Evolutionary conservation across 1,140 invertebrate genomes (phyloP).

Genomic region (Sarcophaga bullata): DNA sequence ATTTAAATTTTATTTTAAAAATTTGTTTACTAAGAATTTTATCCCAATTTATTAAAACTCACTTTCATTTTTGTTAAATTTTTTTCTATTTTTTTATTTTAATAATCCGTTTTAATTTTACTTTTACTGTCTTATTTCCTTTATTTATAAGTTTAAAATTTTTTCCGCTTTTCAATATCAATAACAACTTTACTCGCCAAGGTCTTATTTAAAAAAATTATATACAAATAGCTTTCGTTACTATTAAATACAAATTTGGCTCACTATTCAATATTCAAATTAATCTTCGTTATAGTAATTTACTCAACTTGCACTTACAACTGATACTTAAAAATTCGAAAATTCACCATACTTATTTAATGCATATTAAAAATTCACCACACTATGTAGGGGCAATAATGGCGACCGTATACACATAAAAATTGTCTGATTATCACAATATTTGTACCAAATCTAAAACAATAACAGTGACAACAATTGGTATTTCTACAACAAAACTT

Average conservation of each 20-base stretch:
- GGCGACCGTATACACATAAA: background rate
- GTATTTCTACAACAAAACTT: background rate
- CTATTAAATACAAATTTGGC: slow-evolving; percentile 29
- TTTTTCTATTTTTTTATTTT: background rate
- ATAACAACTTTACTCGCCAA: slow-evolving; percentile 1
- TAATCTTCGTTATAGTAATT: background rate
- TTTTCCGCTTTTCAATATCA: slow-evolving; percentile 8
- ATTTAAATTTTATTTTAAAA: too few relatives aligned
- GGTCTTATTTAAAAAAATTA: slow-evolving; percentile 17
- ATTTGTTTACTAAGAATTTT: background rate
- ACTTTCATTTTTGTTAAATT: slow-evolving; percentile 31
- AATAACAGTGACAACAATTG: background rate
- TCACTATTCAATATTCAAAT: slow-evolving; percentile 9
- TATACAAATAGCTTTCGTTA: background rate
- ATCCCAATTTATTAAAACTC: background rate
- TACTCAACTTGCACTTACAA: background rate
- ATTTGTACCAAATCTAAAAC: background rate
- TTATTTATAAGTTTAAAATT: background rate
- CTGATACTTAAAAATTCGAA: background rate
- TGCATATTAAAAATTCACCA: background rate
- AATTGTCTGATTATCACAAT: background rate
- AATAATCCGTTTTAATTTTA: slow-evolving; percentile 2
- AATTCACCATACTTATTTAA: too few relatives aligned
- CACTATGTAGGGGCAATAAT: background rate
- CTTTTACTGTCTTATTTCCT: background rate